Base-by-base conservation (phyloP, 2,797 vertebrate species). In the Eutrigla gurnardus region DNA sequence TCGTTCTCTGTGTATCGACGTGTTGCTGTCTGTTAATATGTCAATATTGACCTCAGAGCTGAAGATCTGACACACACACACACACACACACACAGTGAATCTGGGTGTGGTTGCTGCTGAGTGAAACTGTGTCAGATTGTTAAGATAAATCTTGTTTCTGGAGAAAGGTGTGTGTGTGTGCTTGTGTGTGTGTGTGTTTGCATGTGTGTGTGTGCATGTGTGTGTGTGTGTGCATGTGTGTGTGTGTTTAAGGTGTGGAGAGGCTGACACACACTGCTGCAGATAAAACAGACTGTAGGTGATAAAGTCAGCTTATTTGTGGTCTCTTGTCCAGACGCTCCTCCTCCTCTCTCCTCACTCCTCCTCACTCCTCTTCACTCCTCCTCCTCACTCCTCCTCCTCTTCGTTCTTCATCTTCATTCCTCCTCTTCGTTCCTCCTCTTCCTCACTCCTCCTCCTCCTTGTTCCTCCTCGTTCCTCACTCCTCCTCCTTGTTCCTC, bases 31-130 rank as follows among this genome's bases (percentile, higher is more conserved):
- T 68, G 33, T 42, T 7, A 60, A 18, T 25, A 25, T 36, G 54
- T 77, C 77, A 82, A 86, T 82, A 82, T 80, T 86, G 72, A 88
- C 73, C 35, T 58, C 35, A 55, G 18, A 54, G 60, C 52, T 76
- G 14, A 40, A 62, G 58, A 43, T 32, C 60, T 72, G 32, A 57
- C 53, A 61, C 12, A 37, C 53, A 65, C 15, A 52, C 18, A 52
- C 66, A 52, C 57, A 63, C 58, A 53, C 45, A 63, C 57, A 58
- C 45, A 11, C 12, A n/a, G 8, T 36, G 8, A 49, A 10, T 14
- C 5, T 45, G 70, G 81, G 83, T 75, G 81, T 65, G 81, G 72
- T 50, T 37, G 15, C 17, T 66, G 42, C 33, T 42, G 13, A 77
- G 18, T 35, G 60, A 52, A 52, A 70, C 40, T 42, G 32, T 71